Percentiles rank a stretch among this genome's conserved stretches.
phyloP scores from a whole-genome alignment of 23 tunicate species.

The Halocynthia aurantium region DNA sequence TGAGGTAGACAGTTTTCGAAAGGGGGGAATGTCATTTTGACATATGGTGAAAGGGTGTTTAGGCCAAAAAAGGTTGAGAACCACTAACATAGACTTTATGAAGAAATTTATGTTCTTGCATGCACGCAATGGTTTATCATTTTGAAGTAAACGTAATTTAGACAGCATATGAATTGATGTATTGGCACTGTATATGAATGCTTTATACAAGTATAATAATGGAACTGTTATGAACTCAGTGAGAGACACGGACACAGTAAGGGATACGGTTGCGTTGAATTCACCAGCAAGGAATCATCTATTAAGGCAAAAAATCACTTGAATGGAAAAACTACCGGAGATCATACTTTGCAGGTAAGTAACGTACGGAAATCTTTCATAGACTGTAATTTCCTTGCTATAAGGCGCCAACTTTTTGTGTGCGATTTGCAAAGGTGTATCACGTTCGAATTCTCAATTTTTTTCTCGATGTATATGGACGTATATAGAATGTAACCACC shows the following conservation, averaged over 20 bases:
- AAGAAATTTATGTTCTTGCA: too few species aligned
- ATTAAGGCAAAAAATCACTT: conserved; percentile 92
- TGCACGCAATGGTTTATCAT: too few species aligned
- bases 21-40: too few species aligned
- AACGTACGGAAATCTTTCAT: background rate
- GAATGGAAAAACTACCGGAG: conserved; percentile 48
- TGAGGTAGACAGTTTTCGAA: background rate
- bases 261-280: conserved; percentile 97
- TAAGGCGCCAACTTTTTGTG: background rate
- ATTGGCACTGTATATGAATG: too few species aligned
- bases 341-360: conserved; percentile 55
- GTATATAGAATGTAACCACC: background rate
- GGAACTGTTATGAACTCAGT: conserved; percentile 8
- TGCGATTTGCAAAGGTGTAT: too few species aligned
- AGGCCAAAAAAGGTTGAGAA: too few species aligned
- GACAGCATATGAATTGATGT: too few species aligned
- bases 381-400: background rate
- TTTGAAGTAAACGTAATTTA: too few species aligned
- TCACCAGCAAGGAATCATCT: conserved; percentile 90
- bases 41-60: too few species aligned
- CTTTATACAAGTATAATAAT: too few species aligned
- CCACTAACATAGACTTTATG: too few species aligned
- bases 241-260: conserved; percentile 54
- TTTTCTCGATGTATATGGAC: too few species aligned
- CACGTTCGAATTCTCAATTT: background rate